These are phyloP conservation scores for Thalassarche chlororhynchos DNA, from an alignment of 2,113 vertebrate species.

Conservation along the genomic window DNA sequence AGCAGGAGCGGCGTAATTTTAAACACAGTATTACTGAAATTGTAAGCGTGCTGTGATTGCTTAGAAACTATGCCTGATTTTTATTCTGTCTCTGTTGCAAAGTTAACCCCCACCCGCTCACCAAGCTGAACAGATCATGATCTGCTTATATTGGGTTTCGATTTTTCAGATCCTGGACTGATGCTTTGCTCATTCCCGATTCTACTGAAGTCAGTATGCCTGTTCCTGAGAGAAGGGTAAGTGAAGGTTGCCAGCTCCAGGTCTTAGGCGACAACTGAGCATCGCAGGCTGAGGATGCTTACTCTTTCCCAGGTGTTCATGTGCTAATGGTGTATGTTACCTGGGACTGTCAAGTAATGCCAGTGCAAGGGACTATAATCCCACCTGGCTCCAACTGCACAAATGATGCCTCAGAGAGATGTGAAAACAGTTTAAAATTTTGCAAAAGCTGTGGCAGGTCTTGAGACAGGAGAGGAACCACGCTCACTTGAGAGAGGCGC, in stretches of 20 bases:
- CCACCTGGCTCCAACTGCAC: not conserved
- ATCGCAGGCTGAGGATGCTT: not conserved
- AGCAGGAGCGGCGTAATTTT: not conserved
- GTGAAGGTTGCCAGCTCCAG: not conserved
- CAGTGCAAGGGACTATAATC: not conserved
- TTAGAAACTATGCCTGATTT: conserved; percentile 1
- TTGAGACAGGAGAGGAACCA: not conserved
- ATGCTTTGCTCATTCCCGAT: not conserved
- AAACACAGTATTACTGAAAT: not conserved
- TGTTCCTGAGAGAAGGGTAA: not conserved
- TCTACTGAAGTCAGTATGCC: not conserved
- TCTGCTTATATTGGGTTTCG: not conserved
- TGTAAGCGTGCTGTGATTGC: not conserved
- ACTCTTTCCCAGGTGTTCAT: not conserved
- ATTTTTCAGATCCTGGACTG: not conserved
- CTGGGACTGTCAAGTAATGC: not conserved
- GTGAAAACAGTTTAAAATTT: not conserved
- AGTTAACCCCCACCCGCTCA: not conserved
- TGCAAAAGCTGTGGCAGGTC: not conserved
- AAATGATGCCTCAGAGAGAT: not conserved
- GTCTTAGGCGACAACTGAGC: not conserved
- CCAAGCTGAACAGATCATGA: not conserved
- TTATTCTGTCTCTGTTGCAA: not conserved
- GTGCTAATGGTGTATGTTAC: not conserved
- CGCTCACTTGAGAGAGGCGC: rapidly evolving